Evolutionary conservation across 2,797 vertebrate species (phyloP).

Genomic region (Danio kyathit): DNA sequence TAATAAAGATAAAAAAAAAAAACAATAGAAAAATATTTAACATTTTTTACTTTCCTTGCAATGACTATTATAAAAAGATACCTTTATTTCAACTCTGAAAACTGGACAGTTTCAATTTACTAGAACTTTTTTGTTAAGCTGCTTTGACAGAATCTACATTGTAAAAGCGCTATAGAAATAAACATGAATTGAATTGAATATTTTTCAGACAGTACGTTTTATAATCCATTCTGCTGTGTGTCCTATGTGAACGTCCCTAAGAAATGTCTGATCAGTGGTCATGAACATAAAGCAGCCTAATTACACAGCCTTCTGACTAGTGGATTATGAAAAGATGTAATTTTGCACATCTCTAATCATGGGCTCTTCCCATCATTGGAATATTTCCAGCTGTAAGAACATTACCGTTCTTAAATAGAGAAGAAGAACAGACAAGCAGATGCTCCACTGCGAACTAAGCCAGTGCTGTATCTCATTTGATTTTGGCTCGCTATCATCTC

Average conservation of each 20-base stretch:
- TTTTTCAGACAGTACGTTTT: not conserved
- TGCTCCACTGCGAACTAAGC: constrained; percentile 6
- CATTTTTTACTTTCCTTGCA: not conserved
- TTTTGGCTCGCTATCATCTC: not conserved
- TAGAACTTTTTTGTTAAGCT: too few species aligned
- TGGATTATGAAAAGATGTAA: constrained; percentile 14
- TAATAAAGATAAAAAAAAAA: too few species aligned
- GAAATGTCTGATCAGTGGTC: not conserved
- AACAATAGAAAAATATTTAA: too few species aligned
- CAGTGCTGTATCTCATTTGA: constrained; percentile 8
- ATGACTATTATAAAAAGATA: not conserved
- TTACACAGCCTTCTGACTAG: not conserved
- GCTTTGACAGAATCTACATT: too few species aligned
- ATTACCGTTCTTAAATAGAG: constrained; percentile 25
- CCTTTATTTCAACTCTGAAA: too few species aligned
- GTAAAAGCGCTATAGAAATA: too few species aligned
- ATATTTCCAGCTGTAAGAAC: constrained; percentile 34
- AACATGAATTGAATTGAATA: too few species aligned
- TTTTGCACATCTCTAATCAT: constrained; percentile 29
- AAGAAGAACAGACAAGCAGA: constrained; percentile 16
- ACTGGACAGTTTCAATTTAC: too few species aligned
- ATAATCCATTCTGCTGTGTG: not conserved
- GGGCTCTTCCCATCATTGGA: not conserved
- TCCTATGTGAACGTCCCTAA: not conserved
- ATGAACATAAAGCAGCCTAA: constrained; percentile 8